Conservation (phyloP, 2,797 vertebrate genomes). For the Melopsittacus undulatus region DNA sequence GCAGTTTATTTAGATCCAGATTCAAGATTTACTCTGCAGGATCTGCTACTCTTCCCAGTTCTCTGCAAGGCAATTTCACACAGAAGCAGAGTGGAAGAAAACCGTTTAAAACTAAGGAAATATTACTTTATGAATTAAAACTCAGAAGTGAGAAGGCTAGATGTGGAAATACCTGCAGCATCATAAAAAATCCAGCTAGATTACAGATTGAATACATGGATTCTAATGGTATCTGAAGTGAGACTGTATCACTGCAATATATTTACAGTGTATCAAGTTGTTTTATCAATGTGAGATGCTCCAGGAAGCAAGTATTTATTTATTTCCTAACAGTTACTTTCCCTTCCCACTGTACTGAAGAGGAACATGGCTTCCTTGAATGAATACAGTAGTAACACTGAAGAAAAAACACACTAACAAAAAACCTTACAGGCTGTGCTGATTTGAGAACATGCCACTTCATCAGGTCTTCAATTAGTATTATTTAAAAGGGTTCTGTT, state of each 20-base stretch:
- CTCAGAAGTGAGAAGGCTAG: not conserved
- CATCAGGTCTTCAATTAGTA: not conserved
- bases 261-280: not conserved
- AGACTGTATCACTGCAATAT: not conserved
- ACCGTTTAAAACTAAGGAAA: not conserved
- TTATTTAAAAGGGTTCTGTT: not conserved
- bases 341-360: not conserved
- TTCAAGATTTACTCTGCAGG: not conserved
- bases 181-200: not conserved
- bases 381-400: not conserved
- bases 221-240: not conserved
- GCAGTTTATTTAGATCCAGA: not conserved
- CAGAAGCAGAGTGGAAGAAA: not conserved
- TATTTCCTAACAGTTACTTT: not conserved
- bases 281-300: not conserved
- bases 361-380: not conserved
- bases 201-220: not conserved
- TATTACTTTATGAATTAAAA: not conserved
- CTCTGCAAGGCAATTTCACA: not conserved
- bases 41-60: not conserved
- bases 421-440: not conserved
- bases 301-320: not conserved
- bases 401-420: not conserved
- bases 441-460: constrained; percentile 2
- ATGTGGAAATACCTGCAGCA: not conserved